Evolutionary conservation across 2,113 vertebrate species (phyloP), one percentile per base, ranked within the genome.

Genomic region (Argyrosomus japonicus): DNA sequence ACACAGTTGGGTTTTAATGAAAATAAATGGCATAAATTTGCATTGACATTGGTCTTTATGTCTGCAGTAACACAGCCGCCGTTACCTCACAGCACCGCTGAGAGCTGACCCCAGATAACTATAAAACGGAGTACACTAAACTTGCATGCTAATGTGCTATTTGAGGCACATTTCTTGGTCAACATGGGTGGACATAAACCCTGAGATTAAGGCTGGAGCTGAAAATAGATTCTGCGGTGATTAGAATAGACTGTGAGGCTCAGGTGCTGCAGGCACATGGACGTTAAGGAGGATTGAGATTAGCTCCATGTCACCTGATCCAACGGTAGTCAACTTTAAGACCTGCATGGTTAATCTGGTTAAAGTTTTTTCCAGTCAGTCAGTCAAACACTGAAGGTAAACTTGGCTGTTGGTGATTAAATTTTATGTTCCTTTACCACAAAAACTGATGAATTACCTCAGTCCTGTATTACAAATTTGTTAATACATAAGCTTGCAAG

Each of bases 201-300:
- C 29, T 2, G 50, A 86, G 86, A 92, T 88, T 89, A 88, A 64
- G 89, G 77, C 50, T 79, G 57, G 53, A 17, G 68, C 79, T 82
- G 18, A 40, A 79, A 90, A 88, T 75, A 88, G 81, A 65, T 12
- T n/a, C 65, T 32, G 68, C 36, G 18, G 65, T 45, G 68, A 57
- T 53, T 75, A 68, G 56, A 74, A 77, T 75, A 81, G 77, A 61
- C 36, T 51, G n/a, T 6, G 27, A 27, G 45, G 25, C 51, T 69
- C 51, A 84, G 67, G 79, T 84, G 81, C 53, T 27, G 53, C 15
- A 14, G 0, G 8, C 48, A 78, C 13, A 27, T 12, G 58, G 68
- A 54, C 43, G 53, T 61, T 57, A 50, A 58, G 47, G 23, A 43
- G 15, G 13, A 61, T 53, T 50, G 43, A 60, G 36, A 48, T 12